These are phyloP conservation scores for Hypercompe scribonia DNA, from an alignment of 2,888 invertebrate genomes.

Conservation along the genomic window DNA sequence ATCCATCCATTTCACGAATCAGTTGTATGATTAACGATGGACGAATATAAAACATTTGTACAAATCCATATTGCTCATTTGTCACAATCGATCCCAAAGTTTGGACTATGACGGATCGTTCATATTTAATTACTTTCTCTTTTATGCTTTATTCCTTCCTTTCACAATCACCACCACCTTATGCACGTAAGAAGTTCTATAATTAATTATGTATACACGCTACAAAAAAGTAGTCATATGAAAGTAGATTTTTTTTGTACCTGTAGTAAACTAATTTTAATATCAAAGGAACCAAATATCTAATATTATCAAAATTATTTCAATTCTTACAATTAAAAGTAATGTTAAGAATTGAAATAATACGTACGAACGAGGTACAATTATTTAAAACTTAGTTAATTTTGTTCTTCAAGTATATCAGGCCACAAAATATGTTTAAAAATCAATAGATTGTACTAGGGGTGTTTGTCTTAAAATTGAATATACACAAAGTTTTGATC, in stretches of 20 bases:
- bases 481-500: no score
- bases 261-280: background rate
- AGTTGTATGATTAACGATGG: background rate
- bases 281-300: background rate
- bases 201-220: background rate
- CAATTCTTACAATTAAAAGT: no score
- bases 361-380: no score
- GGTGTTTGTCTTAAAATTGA: no score
- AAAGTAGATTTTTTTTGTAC: background rate
- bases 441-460: no score
- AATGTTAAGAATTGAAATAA: no score
- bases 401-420: no score
- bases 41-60: background rate
- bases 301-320: background rate
- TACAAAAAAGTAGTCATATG: background rate
- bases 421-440: no score
- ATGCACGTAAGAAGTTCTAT: background rate
- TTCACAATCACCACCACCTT: background rate
- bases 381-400: no score
- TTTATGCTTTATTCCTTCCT: background rate
- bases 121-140: conserved; percentile 12
- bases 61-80: conserved; percentile 5
- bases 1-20: background rate
- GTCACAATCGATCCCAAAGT: conserved; percentile 10
- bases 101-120: conserved; percentile 15